Evolutionary conservation across 2,113 vertebrate species (phyloP).

Genomic region (Heterotilapia buettikoferi): DNA sequence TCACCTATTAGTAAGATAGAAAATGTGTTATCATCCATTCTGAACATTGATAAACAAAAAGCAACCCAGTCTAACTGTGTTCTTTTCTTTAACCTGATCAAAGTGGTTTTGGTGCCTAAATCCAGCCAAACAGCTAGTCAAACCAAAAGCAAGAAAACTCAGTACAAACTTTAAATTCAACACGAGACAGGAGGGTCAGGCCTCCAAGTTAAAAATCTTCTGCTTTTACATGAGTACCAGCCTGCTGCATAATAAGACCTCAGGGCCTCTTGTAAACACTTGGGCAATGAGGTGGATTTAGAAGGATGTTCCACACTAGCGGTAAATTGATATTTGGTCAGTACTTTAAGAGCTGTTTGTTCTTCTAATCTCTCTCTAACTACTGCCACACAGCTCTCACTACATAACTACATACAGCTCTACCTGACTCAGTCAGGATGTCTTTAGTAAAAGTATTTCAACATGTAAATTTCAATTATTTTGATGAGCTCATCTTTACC

Average conservation of each 20-base stretch:
- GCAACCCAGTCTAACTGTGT: background rate
- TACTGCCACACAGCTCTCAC: background rate
- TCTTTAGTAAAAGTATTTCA: background rate
- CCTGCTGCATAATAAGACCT: background rate
- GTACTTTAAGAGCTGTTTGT: background rate
- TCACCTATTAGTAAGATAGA: background rate
- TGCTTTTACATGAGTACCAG: background rate
- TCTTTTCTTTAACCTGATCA: background rate
- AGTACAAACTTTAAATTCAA: background rate
- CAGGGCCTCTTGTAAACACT: background rate
- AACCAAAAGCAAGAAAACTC: background rate
- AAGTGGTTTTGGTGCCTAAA: background rate
- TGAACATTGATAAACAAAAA: background rate
- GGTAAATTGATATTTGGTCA: background rate
- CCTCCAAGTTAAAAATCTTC: background rate
- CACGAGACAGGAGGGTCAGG: fast-evolving
- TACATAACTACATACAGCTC: background rate
- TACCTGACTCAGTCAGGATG: background rate
- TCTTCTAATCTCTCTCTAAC: background rate
- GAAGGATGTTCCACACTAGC: background rate
- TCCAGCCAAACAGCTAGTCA: background rate
- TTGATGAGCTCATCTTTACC: background rate
- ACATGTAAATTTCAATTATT: fast-evolving
- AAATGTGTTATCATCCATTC: background rate
- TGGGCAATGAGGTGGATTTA: background rate